Evolutionary conservation across 2,113 vertebrate species (phyloP).

Genomic region (Scartelaos histophorus): DNA sequence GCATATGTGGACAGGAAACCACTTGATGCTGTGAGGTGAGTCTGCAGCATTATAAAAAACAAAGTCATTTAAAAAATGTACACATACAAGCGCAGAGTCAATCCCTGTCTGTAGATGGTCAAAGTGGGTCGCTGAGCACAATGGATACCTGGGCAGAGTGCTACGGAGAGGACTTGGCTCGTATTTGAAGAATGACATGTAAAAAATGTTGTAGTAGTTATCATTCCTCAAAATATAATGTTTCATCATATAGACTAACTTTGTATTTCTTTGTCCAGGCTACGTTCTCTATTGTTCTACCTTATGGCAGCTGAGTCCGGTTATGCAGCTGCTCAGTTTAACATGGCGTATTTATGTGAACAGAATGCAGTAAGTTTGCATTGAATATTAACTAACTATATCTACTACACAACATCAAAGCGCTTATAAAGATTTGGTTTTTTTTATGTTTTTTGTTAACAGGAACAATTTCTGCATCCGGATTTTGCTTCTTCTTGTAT

Average conservation of each 20-base stretch:
- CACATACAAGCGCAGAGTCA: background rate
- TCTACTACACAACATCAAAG: background rate
- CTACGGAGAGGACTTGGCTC: slow-evolving; percentile 76
- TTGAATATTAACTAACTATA: background rate
- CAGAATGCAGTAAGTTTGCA: slow-evolving; percentile 71
- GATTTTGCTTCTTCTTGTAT: slow-evolving; percentile 62
- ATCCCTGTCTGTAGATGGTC: slow-evolving; percentile 65
- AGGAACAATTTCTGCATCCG: slow-evolving; percentile 68
- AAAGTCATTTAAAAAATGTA: background rate
- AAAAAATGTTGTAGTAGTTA: slow-evolving; percentile 13
- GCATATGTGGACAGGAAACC: slow-evolving; percentile 66
- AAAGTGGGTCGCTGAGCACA: slow-evolving; percentile 81
- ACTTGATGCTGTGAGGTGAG: slow-evolving; percentile 74
- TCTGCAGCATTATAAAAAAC: background rate
- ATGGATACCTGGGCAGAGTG: slow-evolving; percentile 77
- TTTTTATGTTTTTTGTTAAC: slow-evolving; percentile 10
- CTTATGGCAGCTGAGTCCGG: slow-evolving; percentile 77
- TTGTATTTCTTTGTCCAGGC: slow-evolving; percentile 53
- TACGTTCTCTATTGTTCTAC: slow-evolving; percentile 73
- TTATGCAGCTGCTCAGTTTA: slow-evolving; percentile 77
- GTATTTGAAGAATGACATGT: slow-evolving; percentile 75
- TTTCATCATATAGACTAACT: background rate
- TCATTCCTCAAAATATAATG: background rate
- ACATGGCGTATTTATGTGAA: slow-evolving; percentile 78
- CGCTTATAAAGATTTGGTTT: background rate